Percentiles rank a stretch among this genome's conserved stretches.
Evolutionary conservation across 2,888 invertebrate species (phyloP).

Genomic region (Chymomyza amoena): DNA sequence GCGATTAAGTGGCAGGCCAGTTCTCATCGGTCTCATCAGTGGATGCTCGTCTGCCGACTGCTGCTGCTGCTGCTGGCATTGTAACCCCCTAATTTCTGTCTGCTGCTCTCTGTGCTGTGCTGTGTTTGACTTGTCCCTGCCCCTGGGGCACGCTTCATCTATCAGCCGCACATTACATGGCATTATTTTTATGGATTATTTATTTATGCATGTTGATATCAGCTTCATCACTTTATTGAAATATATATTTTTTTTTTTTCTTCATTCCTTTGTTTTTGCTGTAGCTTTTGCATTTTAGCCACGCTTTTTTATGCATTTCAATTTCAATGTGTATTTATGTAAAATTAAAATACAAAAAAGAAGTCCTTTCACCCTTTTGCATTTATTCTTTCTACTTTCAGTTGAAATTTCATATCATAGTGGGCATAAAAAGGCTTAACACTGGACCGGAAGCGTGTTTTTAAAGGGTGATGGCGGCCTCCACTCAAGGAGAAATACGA

Average conservation of each 20-base stretch:
- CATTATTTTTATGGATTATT: slow-evolving; percentile 66
- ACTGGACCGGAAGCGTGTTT: slow-evolving; percentile 79
- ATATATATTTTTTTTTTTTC: slow-evolving; percentile 22
- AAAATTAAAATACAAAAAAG: neutral
- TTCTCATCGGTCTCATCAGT: slow-evolving; percentile 22
- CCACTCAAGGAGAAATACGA: slow-evolving; percentile 88
- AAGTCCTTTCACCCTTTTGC: slow-evolving; percentile 14
- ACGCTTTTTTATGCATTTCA: neutral
- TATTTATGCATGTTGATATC: slow-evolving; percentile 59
- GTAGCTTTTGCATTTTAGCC: neutral
- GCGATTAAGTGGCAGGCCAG: slow-evolving; percentile 45
- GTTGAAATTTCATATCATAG: slow-evolving; percentile 76
- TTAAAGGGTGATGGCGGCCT: slow-evolving; percentile 81
- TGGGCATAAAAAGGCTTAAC: slow-evolving; percentile 79
- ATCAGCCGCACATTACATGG: slow-evolving; percentile 55
- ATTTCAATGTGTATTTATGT: neutral
- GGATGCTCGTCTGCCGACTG: neutral
- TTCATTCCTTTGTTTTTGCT: neutral
- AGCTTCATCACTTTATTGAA: slow-evolving; percentile 57
- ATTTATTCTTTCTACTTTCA: slow-evolving; percentile 54
- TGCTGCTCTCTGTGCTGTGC: slow-evolving; percentile 18
- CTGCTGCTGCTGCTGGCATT: slow-evolving; percentile 11
- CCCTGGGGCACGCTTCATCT: slow-evolving; percentile 7
- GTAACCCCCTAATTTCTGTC: slow-evolving; percentile 44
- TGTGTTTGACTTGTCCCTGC: slow-evolving; percentile 10